Evolutionary conservation across 2,888 invertebrate genomes (phyloP).

Genomic region (Sylvicola cinctus): DNA sequence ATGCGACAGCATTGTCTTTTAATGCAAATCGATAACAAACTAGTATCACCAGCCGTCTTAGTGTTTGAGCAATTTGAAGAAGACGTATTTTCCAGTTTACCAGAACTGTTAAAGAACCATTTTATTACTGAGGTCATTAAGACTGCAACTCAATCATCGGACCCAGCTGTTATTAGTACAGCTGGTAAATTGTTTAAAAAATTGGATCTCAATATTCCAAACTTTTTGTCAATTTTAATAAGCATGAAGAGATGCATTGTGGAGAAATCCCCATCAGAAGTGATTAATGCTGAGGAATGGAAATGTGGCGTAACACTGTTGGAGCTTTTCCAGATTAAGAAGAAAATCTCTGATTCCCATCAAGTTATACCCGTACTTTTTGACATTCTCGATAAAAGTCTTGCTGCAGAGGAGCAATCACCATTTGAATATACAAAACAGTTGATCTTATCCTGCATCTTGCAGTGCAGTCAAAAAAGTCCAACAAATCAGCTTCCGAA

Average conservation of each 20-base stretch:
- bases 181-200: slow-evolving; percentile 43
- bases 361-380: slow-evolving; percentile 54
- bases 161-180: background rate
- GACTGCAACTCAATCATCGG: slow-evolving; percentile 25
- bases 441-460: slow-evolving; percentile 53
- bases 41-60: slow-evolving; percentile 18
- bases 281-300: slow-evolving; percentile 50
- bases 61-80: slow-evolving; percentile 15
- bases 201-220: slow-evolving; percentile 38
- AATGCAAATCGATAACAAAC: slow-evolving; percentile 9
- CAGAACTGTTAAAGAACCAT: too few species aligned
- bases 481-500: slow-evolving; percentile 27
- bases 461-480: slow-evolving; percentile 43
- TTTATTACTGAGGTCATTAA: slow-evolving; percentile 33
- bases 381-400: slow-evolving; percentile 53
- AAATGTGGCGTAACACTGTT: slow-evolving; percentile 56
- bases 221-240: slow-evolving; percentile 35
- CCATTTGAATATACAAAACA: slow-evolving; percentile 79
- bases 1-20: slow-evolving; percentile 3
- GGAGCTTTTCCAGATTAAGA: slow-evolving; percentile 70
- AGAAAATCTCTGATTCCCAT: slow-evolving; percentile 46
- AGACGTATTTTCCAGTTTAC: slow-evolving; percentile 17
- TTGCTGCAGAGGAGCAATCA: slow-evolving; percentile 61
- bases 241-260: slow-evolving; percentile 29
- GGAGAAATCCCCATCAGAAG: slow-evolving; percentile 8